Percentiles rank a stretch among this genome's conserved stretches.
Evolutionary conservation across 2,888 invertebrate species (phyloP).

Genomic region (Cryptops parisi): DNA sequence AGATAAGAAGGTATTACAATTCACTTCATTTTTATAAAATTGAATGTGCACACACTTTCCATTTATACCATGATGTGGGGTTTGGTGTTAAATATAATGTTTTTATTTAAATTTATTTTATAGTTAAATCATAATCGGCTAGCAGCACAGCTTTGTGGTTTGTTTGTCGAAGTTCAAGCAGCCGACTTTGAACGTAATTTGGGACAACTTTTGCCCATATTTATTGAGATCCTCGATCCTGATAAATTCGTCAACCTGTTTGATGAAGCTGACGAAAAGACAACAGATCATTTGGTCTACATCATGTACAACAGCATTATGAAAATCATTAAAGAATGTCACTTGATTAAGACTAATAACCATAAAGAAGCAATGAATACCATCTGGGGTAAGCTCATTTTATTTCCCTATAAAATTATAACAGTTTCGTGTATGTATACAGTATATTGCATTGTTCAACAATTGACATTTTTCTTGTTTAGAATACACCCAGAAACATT

Average conservation of each 20-base stretch:
- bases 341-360: not conserved
- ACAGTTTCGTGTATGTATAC: not conserved
- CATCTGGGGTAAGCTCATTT: constrained; percentile 6
- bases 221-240: constrained; percentile 38
- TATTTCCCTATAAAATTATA: not conserved
- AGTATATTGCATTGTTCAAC: not conserved
- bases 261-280: constrained; percentile 1
- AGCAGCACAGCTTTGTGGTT: constrained; percentile 60
- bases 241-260: constrained; percentile 16
- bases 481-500: constrained; percentile 50
- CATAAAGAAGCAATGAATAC: constrained; percentile 1
- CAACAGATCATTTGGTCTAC: constrained; percentile 10
- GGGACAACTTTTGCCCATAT: constrained; percentile 43
- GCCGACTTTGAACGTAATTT: constrained; percentile 52
- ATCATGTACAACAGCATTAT: constrained; percentile 3
- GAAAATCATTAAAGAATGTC: constrained; percentile 3
- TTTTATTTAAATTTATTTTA: constrained; percentile 1
- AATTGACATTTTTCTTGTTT: constrained; percentile 29
- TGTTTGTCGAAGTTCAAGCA: constrained; percentile 63
- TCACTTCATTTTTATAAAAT: not conserved
- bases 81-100: no score
- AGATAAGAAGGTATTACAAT: constrained; percentile 33
- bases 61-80: no score
- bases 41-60: no score
- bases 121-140: constrained; percentile 47